phyloP scores from a whole-genome alignment of 2,888 invertebrate species.

The Atethmia centrago region DNA sequence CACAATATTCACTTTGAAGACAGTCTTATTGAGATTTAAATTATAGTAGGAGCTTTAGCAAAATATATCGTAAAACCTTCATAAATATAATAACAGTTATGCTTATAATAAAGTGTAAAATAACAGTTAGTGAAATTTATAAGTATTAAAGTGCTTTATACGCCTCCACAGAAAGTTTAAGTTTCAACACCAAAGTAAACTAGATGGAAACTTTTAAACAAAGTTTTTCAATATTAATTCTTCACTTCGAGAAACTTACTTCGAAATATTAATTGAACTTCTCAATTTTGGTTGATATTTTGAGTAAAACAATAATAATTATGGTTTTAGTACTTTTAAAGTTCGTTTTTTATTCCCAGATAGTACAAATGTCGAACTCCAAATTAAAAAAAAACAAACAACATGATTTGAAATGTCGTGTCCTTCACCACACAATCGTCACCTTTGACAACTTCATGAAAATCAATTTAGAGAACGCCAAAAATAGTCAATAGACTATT shows the following conservation, averaged over 20 bases:
- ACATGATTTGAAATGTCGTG: too few relatives aligned
- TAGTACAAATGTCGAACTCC: too few relatives aligned
- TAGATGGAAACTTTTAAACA: constrained; percentile 19
- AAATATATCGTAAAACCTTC: neutral
- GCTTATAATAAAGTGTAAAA: neutral
- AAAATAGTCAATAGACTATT: too few relatives aligned
- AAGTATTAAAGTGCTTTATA: constrained; percentile 18
- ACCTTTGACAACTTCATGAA: too few relatives aligned
- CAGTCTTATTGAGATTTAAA: constrained; percentile 16
- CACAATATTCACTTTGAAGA: constrained; percentile 23
- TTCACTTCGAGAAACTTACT: constrained; percentile 19
- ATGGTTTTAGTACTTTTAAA: neutral
- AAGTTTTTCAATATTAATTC: constrained; percentile 51
- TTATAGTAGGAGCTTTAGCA: constrained; percentile 32
- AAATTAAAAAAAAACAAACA: too few relatives aligned
- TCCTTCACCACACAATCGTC: too few relatives aligned
- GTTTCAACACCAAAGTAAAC: constrained; percentile 27
- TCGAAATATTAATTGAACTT: constrained; percentile 40
- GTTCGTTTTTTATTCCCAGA: too few relatives aligned
- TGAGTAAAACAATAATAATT: constrained; percentile 26
- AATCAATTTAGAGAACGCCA: too few relatives aligned
- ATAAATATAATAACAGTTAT: neutral
- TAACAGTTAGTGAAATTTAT: neutral
- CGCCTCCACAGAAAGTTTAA: neutral
- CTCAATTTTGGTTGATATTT: constrained; percentile 12